These are phyloP conservation scores for Acanthochromis polyacanthus DNA, from an alignment of 2,113 vertebrate species.

Conservation along the genomic window DNA sequence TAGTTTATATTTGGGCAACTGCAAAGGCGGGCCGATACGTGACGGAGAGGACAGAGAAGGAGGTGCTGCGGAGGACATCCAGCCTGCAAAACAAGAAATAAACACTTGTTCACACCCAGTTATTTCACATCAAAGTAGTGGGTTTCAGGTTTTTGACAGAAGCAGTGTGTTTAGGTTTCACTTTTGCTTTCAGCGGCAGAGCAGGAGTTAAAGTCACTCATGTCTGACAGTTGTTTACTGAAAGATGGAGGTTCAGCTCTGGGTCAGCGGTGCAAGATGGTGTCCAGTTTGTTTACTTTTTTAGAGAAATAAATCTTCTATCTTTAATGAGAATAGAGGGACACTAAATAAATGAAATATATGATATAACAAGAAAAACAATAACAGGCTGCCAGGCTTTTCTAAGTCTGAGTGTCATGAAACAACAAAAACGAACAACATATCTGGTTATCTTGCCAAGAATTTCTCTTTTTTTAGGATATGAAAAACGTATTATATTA, in stretches of 20 bases:
- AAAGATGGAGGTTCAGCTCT: neutral
- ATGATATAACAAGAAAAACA: no score
- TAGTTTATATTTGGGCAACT: constrained; percentile 85
- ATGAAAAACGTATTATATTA: no score
- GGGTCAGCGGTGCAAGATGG: constrained; percentile 4
- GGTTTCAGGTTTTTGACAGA: no score
- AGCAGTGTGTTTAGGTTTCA: neutral
- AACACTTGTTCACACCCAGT: no score
- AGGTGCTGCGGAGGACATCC: neutral
- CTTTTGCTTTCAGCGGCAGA: neutral
- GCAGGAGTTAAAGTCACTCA: neutral
- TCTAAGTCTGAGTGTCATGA: no score
- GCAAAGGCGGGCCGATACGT: constrained; percentile 44
- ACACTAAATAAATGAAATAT: no score
- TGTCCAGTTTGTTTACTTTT: neutral
- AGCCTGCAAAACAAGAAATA: neutral
- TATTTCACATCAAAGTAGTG: no score
- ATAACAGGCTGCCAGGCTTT: no score
- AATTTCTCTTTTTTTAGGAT: no score
- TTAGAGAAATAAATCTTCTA: neutral
- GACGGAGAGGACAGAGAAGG: neutral
- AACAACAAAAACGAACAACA: no score
- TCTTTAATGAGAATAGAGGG: neutral
- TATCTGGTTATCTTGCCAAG: no score
- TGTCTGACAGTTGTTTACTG: neutral